Conservation (phyloP, 37 sponge, comb jelly and placozoan genomes). For the Hexactinellida sp. region DNA sequence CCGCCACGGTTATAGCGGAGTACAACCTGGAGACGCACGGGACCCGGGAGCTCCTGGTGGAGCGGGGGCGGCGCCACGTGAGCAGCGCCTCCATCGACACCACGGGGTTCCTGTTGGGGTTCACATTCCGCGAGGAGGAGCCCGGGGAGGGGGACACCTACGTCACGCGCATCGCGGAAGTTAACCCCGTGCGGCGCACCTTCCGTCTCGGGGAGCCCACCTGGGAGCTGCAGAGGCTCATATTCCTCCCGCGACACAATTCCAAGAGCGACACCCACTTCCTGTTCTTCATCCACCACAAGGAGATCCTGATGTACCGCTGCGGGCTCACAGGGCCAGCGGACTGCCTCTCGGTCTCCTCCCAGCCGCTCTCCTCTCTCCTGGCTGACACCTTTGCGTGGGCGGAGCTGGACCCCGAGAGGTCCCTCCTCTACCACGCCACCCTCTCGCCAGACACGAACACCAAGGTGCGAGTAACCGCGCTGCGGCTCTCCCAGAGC, state of each 20-base stretch:
- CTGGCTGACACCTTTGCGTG: not conserved
- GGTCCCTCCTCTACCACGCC: not conserved
- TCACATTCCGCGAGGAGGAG: not conserved
- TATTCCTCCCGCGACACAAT: not conserved
- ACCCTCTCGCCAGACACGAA: not conserved
- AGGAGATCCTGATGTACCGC: not conserved
- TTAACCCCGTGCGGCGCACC: not conserved
- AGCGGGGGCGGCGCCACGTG: not conserved
- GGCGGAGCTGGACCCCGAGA: not conserved
- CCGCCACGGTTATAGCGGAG: not conserved
- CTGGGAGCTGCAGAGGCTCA: not conserved
- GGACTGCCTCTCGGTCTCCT: not conserved
- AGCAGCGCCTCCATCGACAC: not conserved
- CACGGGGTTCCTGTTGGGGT: not conserved
- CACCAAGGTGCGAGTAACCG: not conserved
- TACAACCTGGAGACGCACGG: not conserved
- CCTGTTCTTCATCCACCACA: not conserved
- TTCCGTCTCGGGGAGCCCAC: not conserved
- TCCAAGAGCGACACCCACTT: not conserved
- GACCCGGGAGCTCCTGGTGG: not conserved
- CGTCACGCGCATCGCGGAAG: not conserved
- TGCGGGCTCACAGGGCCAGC: not conserved
- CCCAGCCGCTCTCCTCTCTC: not conserved
- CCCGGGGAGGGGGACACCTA: not conserved
- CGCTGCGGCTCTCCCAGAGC: not conserved